These are phyloP conservation scores for Xiphophorus hellerii DNA, from an alignment of 2,113 vertebrate species.

Conservation along the genomic window DNA sequence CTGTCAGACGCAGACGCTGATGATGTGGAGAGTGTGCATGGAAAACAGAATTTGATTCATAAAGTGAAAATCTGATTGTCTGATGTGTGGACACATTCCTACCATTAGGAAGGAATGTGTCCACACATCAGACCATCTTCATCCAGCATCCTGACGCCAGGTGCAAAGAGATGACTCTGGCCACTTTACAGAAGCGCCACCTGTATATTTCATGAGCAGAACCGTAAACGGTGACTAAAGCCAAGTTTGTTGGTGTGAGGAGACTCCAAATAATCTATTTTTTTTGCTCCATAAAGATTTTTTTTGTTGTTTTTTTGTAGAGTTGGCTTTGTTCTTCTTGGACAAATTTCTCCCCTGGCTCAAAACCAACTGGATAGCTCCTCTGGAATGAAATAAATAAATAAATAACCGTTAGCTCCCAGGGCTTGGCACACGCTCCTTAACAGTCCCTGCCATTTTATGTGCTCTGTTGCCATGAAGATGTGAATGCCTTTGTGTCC, in stretches of 20 bases:
- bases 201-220: conserved; percentile 14
- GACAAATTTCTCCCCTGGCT: conserved; percentile 52
- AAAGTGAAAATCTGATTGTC: not conserved
- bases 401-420: conserved; percentile 45
- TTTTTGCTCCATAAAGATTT: conserved; percentile 54
- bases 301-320: conserved; percentile 38
- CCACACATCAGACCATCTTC: not conserved
- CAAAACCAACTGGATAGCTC: conserved; percentile 40
- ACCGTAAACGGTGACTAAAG: conserved; percentile 31
- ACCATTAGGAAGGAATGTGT: not conserved
- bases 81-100: too few species aligned
- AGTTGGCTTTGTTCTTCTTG: conserved; percentile 50
- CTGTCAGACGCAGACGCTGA: conserved; percentile 26
- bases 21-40: conserved; percentile 6
- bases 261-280: conserved; percentile 57
- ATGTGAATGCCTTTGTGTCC: conserved; percentile 53
- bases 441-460: conserved; percentile 53
- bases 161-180: not conserved
- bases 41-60: not conserved
- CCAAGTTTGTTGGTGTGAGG: conserved; percentile 44
- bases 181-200: not conserved
- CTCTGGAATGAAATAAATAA: conserved; percentile 55
- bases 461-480: conserved; percentile 53
- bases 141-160: not conserved
- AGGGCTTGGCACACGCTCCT: conserved; percentile 48